Evolutionary conservation across 2,888 invertebrate genomes (phyloP).

Genomic region (Drosophila anomelani): DNA sequence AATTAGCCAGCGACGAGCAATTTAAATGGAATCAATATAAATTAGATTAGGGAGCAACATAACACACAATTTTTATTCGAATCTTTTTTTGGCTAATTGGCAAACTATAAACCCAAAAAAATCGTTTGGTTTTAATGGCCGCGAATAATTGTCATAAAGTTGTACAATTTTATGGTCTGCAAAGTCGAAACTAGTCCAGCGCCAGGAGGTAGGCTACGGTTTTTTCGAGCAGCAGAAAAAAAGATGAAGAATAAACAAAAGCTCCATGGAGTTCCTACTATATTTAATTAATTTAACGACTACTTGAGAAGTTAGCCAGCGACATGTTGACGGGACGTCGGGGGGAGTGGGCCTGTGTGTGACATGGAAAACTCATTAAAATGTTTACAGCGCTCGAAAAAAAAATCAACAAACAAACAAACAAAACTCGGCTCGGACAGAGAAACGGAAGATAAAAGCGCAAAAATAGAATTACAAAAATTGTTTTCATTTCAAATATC

Average conservation of each 20-base stretch:
- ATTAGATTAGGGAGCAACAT: slow-evolving; percentile 52
- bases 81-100: slow-evolving; percentile 53
- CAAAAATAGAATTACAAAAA: slow-evolving; percentile 49
- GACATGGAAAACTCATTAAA: slow-evolving; percentile 82
- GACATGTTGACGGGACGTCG: slow-evolving; percentile 48
- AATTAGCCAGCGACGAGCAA: slow-evolving; percentile 49
- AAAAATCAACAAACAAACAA: slow-evolving; percentile 68
- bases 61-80: slow-evolving; percentile 28
- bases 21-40: slow-evolving; percentile 65
- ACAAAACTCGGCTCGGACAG: slow-evolving; percentile 39
- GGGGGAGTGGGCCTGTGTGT: slow-evolving; percentile 40
- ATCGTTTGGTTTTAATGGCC: slow-evolving; percentile 60
- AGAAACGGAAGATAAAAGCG: slow-evolving; percentile 10
- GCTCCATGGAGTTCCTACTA: slow-evolving; percentile 52
- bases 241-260: slow-evolving; percentile 21
- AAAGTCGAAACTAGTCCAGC: slow-evolving; percentile 33
- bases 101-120: slow-evolving; percentile 54
- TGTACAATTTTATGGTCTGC: slow-evolving; percentile 49
- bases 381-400: slow-evolving; percentile 73
- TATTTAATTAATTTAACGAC: slow-evolving; percentile 82
- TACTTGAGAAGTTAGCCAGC: slow-evolving; percentile 80
- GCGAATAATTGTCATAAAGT: slow-evolving; percentile 67
- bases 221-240: neutral
- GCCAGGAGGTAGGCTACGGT: slow-evolving; percentile 29
- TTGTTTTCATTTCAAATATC: slow-evolving; percentile 71